phyloP scores from a whole-genome alignment of 2,888 invertebrate species.

The Subacronicta megacephala region DNA sequence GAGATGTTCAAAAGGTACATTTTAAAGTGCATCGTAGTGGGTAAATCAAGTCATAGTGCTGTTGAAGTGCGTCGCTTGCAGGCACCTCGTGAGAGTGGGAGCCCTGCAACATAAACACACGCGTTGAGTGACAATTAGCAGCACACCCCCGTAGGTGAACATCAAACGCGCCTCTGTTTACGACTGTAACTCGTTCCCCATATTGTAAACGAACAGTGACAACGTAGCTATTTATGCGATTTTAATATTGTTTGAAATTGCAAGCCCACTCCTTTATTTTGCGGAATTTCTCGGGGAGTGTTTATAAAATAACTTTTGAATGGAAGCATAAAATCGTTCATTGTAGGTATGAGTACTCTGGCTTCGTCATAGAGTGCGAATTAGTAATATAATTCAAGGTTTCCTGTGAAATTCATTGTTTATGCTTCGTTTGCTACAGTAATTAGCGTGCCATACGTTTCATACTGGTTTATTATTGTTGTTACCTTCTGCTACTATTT shows the following conservation, averaged over 20 bases:
- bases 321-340: slow-evolving; percentile 37
- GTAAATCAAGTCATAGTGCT: slow-evolving; percentile 81
- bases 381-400: slow-evolving; percentile 35
- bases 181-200: slow-evolving; percentile 51
- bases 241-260: slow-evolving; percentile 51
- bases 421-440: slow-evolving; percentile 21
- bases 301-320: slow-evolving; percentile 39
- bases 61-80: slow-evolving; percentile 81
- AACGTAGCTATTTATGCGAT: slow-evolving; percentile 58
- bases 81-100: slow-evolving; percentile 84
- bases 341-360: slow-evolving; percentile 39
- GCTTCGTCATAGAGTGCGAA: slow-evolving; percentile 32
- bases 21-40: slow-evolving; percentile 60
- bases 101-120: slow-evolving; percentile 78
- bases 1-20: slow-evolving; percentile 76
- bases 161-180: slow-evolving; percentile 70
- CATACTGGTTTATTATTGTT: slow-evolving; percentile 24
- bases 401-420: slow-evolving; percentile 33
- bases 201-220: slow-evolving; percentile 54
- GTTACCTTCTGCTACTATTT: too few relatives aligned
- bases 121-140: slow-evolving; percentile 51
- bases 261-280: slow-evolving; percentile 27
- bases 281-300: slow-evolving; percentile 27
- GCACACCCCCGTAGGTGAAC: slow-evolving; percentile 32
- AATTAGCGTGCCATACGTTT: slow-evolving; percentile 33